Conservation (phyloP, 1,140 invertebrate species). For the Teleogryllus occipitalis region DNA sequence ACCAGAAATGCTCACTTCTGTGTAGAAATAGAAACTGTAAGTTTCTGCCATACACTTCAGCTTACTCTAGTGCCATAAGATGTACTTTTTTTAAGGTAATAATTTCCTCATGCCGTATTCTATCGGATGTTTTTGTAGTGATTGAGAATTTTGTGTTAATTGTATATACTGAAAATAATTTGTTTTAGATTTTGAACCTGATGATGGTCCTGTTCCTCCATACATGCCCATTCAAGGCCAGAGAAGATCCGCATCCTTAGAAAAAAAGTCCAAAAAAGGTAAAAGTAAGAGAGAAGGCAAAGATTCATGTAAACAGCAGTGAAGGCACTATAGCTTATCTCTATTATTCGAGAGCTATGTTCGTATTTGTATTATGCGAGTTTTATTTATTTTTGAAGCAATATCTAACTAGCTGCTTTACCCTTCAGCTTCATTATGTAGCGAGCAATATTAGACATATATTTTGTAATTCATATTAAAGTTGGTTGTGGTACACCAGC, state of each 20-base stretch:
- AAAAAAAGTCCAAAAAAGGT: slow-evolving; percentile 35
- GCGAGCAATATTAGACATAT: background rate
- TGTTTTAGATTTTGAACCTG: slow-evolving; percentile 36
- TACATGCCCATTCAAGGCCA: slow-evolving; percentile 76
- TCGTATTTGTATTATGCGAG: background rate
- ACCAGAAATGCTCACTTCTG: too few relatives aligned
- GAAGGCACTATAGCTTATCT: background rate
- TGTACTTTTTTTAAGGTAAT: too few relatives aligned
- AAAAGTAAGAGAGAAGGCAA: slow-evolving; percentile 7
- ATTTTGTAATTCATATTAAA: background rate
- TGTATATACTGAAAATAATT: background rate
- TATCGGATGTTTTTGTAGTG: too few relatives aligned
- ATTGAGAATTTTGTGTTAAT: background rate
- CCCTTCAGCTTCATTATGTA: background rate
- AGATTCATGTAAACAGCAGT: slow-evolving; percentile 20
- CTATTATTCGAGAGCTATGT: background rate
- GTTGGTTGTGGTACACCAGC: background rate
- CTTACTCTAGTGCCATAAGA: too few relatives aligned
- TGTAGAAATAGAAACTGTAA: too few relatives aligned
- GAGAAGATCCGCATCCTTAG: slow-evolving; percentile 44
- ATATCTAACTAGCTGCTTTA: background rate
- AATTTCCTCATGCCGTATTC: too few relatives aligned
- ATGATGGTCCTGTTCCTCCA: slow-evolving; percentile 48
- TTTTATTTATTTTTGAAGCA: background rate
- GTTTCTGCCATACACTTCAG: too few relatives aligned